phyloP scores from a whole-genome alignment of 2,113 vertebrate species.

The Elaphurus davidianus region DNA sequence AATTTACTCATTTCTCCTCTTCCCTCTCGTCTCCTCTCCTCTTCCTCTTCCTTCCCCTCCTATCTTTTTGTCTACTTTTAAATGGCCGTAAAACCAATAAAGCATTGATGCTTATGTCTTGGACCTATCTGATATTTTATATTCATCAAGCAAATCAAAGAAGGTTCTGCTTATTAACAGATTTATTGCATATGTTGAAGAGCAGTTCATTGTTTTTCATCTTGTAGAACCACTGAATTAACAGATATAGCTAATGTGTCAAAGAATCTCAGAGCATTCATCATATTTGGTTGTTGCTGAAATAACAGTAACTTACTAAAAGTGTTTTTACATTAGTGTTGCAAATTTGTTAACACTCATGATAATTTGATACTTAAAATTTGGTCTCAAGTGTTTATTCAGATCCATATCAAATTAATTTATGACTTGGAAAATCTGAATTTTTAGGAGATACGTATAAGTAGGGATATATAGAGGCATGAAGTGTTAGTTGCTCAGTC shows the following conservation, averaged over 20 bases:
- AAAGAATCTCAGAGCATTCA: background rate
- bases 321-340: background rate
- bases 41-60: background rate
- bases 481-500: background rate
- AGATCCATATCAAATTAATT: background rate
- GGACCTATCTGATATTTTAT: background rate
- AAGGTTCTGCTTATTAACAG: background rate
- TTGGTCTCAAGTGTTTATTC: background rate
- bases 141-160: background rate
- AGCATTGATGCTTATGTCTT: background rate
- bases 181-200: background rate
- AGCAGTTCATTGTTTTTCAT: background rate
- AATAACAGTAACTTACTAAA: background rate
- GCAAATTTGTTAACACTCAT: background rate
- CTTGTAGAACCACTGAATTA: background rate
- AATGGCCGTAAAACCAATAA: background rate
- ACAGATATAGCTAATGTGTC: background rate
- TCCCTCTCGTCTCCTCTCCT: background rate
- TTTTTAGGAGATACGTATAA: background rate
- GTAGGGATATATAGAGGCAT: background rate
- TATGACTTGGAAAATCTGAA: slow-evolving; percentile 3
- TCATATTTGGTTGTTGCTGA: slow-evolving; percentile 14
- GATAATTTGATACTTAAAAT: background rate
- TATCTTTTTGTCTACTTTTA: background rate
- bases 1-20: background rate